These are phyloP conservation scores for Drosophila mettleri DNA, from an alignment of 2,888 invertebrate genomes.

Conservation along the genomic window DNA sequence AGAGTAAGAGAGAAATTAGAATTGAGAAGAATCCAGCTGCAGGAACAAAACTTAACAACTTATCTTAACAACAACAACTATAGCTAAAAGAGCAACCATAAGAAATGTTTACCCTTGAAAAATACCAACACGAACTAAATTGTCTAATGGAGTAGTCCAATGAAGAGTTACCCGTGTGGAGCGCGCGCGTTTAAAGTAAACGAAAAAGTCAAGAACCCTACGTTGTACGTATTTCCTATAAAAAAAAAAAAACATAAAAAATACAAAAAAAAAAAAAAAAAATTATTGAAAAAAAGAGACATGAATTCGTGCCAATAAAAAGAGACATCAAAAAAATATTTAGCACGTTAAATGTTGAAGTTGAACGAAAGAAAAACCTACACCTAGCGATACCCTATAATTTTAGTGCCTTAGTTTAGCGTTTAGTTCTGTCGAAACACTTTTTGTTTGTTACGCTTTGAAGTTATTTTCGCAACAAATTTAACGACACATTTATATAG, in stretches of 20 bases:
- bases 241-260: constrained; percentile 17
- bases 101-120: constrained; percentile 32
- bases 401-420: constrained; percentile 53
- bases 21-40: constrained; percentile 12
- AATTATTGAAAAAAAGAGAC: constrained; percentile 59
- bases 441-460: constrained; percentile 60
- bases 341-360: constrained; percentile 74
- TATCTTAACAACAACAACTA: constrained; percentile 27
- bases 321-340: constrained; percentile 56
- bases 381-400: constrained; percentile 45
- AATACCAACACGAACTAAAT: constrained; percentile 30
- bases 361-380: constrained; percentile 19
- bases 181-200: constrained; percentile 64
- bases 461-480: constrained; percentile 49
- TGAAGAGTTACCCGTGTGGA: constrained; percentile 67
- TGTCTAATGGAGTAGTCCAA: constrained; percentile 78
- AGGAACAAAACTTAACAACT: constrained; percentile 31
- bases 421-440: constrained; percentile 58
- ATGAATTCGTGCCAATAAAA: constrained; percentile 74
- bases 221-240: constrained; percentile 65
- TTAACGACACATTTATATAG: constrained; percentile 42
- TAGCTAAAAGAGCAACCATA: constrained; percentile 49
- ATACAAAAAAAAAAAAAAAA: constrained; percentile 1
- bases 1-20: constrained; percentile 5
- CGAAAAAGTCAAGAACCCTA: constrained; percentile 61